A percentile compares a stretch with the other conserved stretches of the same genome.
Conservation (phyloP, 1,140 invertebrate genomes). For the Gerris buenoi region DNA sequence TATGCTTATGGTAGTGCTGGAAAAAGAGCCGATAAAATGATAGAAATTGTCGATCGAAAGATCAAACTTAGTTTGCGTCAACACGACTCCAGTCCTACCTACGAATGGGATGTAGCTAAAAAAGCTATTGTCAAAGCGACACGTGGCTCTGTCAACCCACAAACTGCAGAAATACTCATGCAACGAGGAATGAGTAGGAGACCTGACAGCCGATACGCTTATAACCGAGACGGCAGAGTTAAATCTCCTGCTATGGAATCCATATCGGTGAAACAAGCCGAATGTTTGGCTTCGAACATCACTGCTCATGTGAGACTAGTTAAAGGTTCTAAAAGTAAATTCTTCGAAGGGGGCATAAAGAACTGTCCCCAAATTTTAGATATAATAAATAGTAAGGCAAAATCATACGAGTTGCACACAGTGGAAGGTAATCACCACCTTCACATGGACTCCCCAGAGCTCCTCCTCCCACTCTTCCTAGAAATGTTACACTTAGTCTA, state of each 20-base stretch:
- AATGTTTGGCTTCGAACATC: constrained; percentile 49
- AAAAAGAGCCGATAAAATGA: constrained; percentile 37
- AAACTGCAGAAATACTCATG: constrained; percentile 51
- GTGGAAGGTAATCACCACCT: constrained; percentile 70
- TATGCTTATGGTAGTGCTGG: constrained; percentile 49
- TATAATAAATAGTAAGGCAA: constrained; percentile 40
- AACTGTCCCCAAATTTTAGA: constrained; percentile 46
- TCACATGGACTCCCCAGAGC: constrained; percentile 61
- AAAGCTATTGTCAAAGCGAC: constrained; percentile 42
- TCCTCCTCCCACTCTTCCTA: constrained; percentile 34
- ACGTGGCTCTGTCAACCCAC: constrained; percentile 44
- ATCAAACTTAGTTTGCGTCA: constrained; percentile 46
- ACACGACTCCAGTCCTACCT: constrained; percentile 3
- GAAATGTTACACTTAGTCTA: too few relatives aligned
- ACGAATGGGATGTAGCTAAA: constrained; percentile 14
- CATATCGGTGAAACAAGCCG: constrained; percentile 46
- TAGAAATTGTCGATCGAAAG: constrained; percentile 52
- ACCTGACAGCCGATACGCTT: constrained; percentile 37
- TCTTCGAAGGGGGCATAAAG: constrained; percentile 43
- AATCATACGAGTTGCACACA: constrained; percentile 45
- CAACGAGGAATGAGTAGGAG: constrained; percentile 45
- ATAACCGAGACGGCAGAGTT: constrained; percentile 45
- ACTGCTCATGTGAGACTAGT: constrained; percentile 64
- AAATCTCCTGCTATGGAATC: constrained; percentile 45
- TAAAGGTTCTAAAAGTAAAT: constrained; percentile 45